Evolutionary conservation across 2,888 invertebrate genomes (phyloP).

Genomic region (Watsonalla binaria): DNA sequence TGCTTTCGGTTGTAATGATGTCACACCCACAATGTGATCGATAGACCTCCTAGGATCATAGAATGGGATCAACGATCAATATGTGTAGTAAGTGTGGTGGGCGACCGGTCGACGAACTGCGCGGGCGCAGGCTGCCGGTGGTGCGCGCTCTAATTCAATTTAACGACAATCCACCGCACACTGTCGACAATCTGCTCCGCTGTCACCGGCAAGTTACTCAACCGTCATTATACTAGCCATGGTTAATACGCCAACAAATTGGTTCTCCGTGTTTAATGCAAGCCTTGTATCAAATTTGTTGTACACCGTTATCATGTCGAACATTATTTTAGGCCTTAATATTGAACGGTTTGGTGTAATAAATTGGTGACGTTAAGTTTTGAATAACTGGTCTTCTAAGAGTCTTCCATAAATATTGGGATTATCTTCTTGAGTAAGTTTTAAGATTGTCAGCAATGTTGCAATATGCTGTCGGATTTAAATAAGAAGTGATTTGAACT

Average conservation of each 20-base stretch:
- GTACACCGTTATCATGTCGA: constrained; percentile 28
- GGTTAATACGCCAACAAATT: constrained; percentile 35
- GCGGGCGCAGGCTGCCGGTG: constrained; percentile 67
- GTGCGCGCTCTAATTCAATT: constrained; percentile 73
- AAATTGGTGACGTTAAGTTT: constrained; percentile 24
- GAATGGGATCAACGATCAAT: constrained; percentile 73
- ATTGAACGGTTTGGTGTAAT: constrained; percentile 25
- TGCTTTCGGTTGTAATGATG: constrained; percentile 38
- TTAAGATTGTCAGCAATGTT: constrained; percentile 9
- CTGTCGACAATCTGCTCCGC: constrained; percentile 42
- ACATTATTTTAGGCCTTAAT: constrained; percentile 38
- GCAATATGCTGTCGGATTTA: constrained; percentile 13
- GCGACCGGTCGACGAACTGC: constrained; percentile 78
- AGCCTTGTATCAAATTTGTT: constrained; percentile 28
- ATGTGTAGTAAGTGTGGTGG: constrained; percentile 64
- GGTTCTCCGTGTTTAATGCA: constrained; percentile 36
- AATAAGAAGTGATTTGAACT: constrained; percentile 18
- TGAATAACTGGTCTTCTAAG: constrained; percentile 31
- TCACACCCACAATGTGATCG: constrained; percentile 55
- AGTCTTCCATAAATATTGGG: constrained; percentile 32
- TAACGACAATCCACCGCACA: constrained; percentile 67
- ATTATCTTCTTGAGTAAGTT: constrained; percentile 21
- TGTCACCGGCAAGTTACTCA: constrained; percentile 49
- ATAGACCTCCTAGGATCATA: constrained; percentile 73
- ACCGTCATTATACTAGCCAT: constrained; percentile 37